A percentile compares a stretch with the other conserved stretches of the same genome.
Conservation (phyloP, 2,113 vertebrate genomes). For the Tichodroma muraria region DNA sequence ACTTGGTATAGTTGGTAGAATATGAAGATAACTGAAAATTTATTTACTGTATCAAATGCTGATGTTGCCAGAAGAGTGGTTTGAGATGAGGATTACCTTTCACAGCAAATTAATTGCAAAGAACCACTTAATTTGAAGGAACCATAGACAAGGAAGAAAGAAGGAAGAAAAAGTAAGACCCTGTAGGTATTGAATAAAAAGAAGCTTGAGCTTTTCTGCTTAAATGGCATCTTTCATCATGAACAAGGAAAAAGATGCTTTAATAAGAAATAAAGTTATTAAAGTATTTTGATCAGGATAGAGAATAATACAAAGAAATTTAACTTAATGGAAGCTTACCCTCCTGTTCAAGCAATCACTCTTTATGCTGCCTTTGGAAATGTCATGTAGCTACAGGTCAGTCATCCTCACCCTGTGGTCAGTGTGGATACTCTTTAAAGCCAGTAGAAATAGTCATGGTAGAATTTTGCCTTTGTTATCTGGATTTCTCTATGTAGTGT, state of each 20-base stretch:
- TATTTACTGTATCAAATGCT: constrained; percentile 75
- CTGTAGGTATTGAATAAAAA: constrained; percentile 43
- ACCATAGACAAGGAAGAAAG: not conserved
- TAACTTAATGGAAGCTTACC: not conserved
- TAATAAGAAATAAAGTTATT: constrained; percentile 26
- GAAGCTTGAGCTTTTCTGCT: not conserved
- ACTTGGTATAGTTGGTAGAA: constrained; percentile 57
- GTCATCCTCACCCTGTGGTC: not conserved
- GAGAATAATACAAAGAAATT: not conserved
- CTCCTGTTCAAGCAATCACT: not conserved
- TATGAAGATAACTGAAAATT: constrained; percentile 72
- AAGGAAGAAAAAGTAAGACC: not conserved
- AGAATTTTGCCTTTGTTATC: not conserved
- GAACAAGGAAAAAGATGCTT: not conserved
- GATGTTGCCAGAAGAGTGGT: constrained; percentile 67
- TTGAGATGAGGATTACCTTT: constrained; percentile 70
- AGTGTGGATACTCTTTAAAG: not conserved
- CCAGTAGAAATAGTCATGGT: not conserved
- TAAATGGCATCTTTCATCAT: constrained; percentile 45
- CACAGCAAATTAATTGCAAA: constrained; percentile 71
- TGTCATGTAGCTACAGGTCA: rapidly evolving
- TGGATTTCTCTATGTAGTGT: not conserved
- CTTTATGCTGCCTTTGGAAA: not conserved
- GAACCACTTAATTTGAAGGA: constrained; percentile 69
- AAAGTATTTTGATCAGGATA: not conserved